A percentile compares a stretch with the other conserved stretches of the same genome.
Evolutionary conservation across 1,140 invertebrate genomes (phyloP).

Genomic region (Alviniconcha marisindica): DNA sequence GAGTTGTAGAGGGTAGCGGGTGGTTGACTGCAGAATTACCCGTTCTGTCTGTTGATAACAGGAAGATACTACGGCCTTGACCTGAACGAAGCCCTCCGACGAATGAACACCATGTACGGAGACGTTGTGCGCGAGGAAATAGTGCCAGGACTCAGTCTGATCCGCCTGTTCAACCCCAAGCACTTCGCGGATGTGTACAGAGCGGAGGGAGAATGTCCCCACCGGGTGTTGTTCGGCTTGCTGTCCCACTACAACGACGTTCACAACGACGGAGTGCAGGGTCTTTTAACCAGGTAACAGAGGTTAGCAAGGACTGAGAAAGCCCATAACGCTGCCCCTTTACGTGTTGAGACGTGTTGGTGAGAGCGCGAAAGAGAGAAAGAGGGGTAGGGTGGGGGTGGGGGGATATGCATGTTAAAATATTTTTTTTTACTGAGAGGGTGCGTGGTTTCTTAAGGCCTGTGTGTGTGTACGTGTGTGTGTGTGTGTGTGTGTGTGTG

Average conservation of each 20-base stretch:
- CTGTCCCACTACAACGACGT: constrained; percentile 42
- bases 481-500: neutral
- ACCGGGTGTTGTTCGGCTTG: constrained; percentile 38
- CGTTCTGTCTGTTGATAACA: neutral
- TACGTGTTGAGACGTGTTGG: too few relatives aligned
- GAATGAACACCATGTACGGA: constrained; percentile 28
- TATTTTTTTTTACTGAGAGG: too few relatives aligned
- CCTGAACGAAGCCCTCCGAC: constrained; percentile 36
- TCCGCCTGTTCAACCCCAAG: constrained; percentile 33
- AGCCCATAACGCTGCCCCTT: too few relatives aligned
- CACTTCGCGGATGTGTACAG: constrained; percentile 38
- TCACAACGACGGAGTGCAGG: constrained; percentile 37
- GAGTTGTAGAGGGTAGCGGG: too few relatives aligned
- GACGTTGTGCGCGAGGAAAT: constrained; percentile 44
- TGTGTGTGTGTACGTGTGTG: neutral
- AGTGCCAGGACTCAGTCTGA: constrained; percentile 39
- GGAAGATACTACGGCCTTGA: constrained; percentile 42
- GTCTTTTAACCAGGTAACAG: constrained; percentile 43
- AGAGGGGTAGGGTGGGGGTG: too few relatives aligned
- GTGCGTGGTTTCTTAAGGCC: too few relatives aligned
- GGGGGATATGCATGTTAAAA: too few relatives aligned
- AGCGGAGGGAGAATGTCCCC: constrained; percentile 40
- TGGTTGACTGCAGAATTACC: neutral
- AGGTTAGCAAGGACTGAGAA: too few relatives aligned
- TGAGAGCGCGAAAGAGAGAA: too few relatives aligned